A percentile compares a stretch with the other conserved stretches of the same genome.
Conservation (phyloP, 2,113 vertebrate species). For the Callipepla californica region DNA sequence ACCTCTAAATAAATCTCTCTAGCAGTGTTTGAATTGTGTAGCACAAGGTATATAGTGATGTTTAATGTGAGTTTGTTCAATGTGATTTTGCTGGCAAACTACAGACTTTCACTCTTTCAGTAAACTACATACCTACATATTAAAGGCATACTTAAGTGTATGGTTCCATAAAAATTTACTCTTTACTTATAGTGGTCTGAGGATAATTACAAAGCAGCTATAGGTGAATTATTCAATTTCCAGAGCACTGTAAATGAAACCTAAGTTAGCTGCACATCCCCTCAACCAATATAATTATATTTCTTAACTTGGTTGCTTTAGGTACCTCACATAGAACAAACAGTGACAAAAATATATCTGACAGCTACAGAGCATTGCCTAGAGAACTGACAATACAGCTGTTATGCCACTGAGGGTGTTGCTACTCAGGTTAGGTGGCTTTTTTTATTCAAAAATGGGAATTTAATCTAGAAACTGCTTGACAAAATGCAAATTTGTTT, state of each 20-base stretch:
- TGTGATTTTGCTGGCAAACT: not conserved
- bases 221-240: not conserved
- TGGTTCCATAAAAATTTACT: not conserved
- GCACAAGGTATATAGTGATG: not conserved
- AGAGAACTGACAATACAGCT: not conserved
- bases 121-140: not conserved
- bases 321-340: not conserved
- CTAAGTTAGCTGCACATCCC: not conserved
- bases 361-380: slow-evolving; percentile 21
- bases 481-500: not conserved
- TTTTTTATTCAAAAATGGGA: not conserved
- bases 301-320: not conserved
- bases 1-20: not conserved
- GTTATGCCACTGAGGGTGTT: not conserved
- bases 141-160: not conserved
- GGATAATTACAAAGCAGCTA: not conserved
- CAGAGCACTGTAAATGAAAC: not conserved
- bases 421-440: not conserved
- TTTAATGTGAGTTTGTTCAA: not conserved
- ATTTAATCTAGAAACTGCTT: not conserved
- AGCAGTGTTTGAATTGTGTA: not conserved
- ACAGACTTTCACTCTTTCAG: not conserved
- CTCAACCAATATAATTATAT: not conserved
- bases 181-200: not conserved
- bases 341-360: not conserved